Evolutionary conservation across 2,888 invertebrate genomes (phyloP), one percentile per base, ranked within the genome.

Genomic region (Isotomurus palustris): DNA sequence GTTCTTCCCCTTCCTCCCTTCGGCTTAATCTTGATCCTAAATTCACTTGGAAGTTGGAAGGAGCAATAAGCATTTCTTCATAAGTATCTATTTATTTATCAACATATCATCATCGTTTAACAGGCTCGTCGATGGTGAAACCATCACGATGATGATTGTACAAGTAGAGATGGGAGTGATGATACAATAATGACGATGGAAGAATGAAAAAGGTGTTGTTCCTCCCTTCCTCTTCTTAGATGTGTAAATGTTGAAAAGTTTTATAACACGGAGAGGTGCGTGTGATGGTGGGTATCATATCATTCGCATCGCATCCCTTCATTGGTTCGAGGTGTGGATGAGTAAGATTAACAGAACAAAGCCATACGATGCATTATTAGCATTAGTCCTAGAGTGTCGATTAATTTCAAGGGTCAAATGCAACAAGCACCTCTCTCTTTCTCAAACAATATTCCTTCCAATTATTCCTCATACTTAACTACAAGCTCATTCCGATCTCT

Each of bases 361-460:
- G 6, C 5, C 27, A 19, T 28, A 6, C 17, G 14, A 29, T 32
- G 21, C n/a, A 45, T 3, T 17, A 44, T 44, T 28, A n/a, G 14
- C 28, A 3, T 14, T 25, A 10, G 19, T 17, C 14, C 29, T 19
- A 14, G 44, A 14, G 53, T 51, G 44, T 50, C 49, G 58, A 58
- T 58, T 61, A 57, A 58, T 61, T 14, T 48, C 53, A 53, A 52
- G 55, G 57, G 60, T 44, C 60, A 56, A 52, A 32, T 32, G 14
- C 8, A 10, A 5, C 8, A 17, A 14, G 17, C n/a, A 17, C 19
- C 5, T 19, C 38, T 38, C 19, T 38, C 4, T 38, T 17, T 38
- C 19, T 38, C n/a, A 21, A 14, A 43, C 19, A 8, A 17, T 40
- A 8, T 43, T 43, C 5, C 43, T n/a, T n/a, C n/a, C n/a, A n/a